Conservation (phyloP, 1,140 invertebrate species). For the Drosophila nigrodunni region DNA sequence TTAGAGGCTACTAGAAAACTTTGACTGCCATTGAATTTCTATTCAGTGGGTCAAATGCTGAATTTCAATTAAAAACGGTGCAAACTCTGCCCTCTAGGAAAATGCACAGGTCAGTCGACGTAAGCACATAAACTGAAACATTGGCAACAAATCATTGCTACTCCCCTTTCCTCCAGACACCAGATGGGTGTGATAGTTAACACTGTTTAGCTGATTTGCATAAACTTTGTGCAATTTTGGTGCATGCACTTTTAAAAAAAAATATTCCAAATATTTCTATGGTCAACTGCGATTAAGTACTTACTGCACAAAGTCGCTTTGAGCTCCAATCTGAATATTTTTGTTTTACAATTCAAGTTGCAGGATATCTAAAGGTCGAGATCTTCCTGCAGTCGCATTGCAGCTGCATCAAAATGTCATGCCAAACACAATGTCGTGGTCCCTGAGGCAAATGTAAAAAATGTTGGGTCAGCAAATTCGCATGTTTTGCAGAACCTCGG, state of each 20-base stretch:
- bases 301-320: neutral
- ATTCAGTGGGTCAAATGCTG: neutral
- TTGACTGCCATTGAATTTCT: neutral
- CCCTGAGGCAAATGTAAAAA: constrained; percentile 44
- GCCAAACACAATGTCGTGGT: neutral
- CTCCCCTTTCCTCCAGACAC: neutral
- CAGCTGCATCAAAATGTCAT: neutral
- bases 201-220: neutral
- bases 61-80: neutral
- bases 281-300: no score
- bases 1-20: neutral
- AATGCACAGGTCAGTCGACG: neutral
- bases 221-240: no score
- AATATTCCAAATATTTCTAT: no score
- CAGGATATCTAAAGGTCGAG: neutral
- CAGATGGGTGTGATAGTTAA: neutral
- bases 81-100: neutral
- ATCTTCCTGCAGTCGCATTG: neutral
- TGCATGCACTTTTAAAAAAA: no score
- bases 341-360: neutral
- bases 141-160: neutral
- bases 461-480: constrained; percentile 51
- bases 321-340: neutral
- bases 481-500: constrained; percentile 14
- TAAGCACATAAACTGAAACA: neutral